Evolutionary conservation across 2,888 invertebrate species (phyloP).

Genomic region (Drosophila borealis): DNA sequence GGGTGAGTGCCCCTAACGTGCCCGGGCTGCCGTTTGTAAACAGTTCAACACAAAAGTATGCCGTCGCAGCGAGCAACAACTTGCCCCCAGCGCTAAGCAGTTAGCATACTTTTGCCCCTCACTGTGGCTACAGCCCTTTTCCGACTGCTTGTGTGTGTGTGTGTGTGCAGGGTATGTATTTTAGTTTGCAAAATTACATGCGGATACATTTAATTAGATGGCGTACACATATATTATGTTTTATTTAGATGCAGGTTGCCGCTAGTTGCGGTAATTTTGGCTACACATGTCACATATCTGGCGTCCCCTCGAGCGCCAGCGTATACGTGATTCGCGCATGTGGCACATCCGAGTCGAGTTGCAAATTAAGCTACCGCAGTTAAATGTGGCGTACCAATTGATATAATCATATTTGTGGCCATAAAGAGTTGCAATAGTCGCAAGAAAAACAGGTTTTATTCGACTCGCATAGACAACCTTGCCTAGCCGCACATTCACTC

Average conservation of each 20-base stretch:
- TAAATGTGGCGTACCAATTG: conserved; percentile 33
- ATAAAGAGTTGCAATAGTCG: conserved; percentile 2
- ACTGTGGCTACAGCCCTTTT: conserved; percentile 27
- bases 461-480: background rate
- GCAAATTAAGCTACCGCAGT: conserved; percentile 51
- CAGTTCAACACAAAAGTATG: conserved; percentile 49
- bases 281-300: conserved; percentile 43
- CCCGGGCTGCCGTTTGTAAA: conserved; percentile 36
- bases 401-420: conserved; percentile 19
- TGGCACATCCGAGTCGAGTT: conserved; percentile 51
- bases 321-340: conserved; percentile 49
- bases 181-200: conserved; percentile 69
- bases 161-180: conserved; percentile 45
- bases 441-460: conserved; percentile 12
- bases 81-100: background rate
- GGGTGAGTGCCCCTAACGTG: conserved; percentile 27
- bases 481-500: background rate
- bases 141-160: conserved; percentile 5
- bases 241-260: conserved; percentile 44
- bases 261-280: conserved; percentile 41
- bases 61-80: conserved; percentile 11
- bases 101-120: conserved; percentile 12
- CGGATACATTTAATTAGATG: conserved; percentile 78
- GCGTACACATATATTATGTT: conserved; percentile 58
- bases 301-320: background rate